A percentile compares a stretch with the other conserved stretches of the same genome.
Evolutionary conservation across 2,797 vertebrate species (phyloP).

Genomic region (Paguma larvata): DNA sequence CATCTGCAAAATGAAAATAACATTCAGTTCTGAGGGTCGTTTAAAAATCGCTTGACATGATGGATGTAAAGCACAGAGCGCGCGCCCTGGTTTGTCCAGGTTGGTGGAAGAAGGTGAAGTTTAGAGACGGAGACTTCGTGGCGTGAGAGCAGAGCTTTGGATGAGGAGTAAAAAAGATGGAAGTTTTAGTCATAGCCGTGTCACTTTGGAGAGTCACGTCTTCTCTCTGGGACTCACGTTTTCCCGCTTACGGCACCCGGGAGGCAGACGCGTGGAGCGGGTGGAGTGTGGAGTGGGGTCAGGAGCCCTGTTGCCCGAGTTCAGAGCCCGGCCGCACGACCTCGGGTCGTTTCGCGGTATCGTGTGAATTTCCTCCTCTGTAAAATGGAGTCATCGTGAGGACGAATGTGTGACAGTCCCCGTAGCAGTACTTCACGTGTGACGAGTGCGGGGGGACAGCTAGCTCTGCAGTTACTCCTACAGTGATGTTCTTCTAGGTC

Average conservation of each 20-base stretch:
- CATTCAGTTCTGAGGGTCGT: background rate
- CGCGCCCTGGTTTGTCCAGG: background rate
- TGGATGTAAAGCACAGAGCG: background rate
- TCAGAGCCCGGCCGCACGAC: background rate
- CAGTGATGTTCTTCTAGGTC: background rate
- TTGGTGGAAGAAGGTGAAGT: background rate
- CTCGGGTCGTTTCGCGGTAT: too few relatives aligned
- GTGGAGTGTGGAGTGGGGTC: background rate
- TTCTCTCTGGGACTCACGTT: background rate
- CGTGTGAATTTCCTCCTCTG: background rate
- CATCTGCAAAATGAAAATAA: background rate
- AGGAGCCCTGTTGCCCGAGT: background rate
- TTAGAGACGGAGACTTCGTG: background rate
- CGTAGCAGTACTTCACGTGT: too few relatives aligned
- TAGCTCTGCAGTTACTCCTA: background rate
- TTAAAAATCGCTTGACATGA: background rate
- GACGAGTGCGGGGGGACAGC: background rate
- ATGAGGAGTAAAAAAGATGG: background rate
- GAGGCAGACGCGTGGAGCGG: background rate
- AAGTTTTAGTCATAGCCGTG: background rate
- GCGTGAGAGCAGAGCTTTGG: background rate
- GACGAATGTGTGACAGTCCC: background rate
- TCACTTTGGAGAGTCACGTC: background rate
- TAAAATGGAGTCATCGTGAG: background rate
- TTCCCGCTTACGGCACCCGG: fast-evolving